Evolutionary conservation across 1,140 invertebrate genomes (phyloP).

Genomic region (Saxidomus purpurata): DNA sequence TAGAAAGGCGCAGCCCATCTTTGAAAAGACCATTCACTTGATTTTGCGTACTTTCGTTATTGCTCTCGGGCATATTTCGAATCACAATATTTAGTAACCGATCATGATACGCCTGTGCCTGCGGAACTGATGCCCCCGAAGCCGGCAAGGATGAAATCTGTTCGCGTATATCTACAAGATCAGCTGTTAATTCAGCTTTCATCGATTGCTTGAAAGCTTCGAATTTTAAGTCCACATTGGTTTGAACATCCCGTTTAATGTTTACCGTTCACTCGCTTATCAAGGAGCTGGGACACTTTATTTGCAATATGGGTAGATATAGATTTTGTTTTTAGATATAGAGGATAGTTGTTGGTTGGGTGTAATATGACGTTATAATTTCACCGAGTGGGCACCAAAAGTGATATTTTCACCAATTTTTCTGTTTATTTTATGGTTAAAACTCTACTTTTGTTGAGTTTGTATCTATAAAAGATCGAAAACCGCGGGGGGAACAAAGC

Average conservation of each 20-base stretch:
- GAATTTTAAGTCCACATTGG: conserved; percentile 13
- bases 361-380: too few species aligned
- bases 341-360: too few species aligned
- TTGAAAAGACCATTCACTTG: conserved; percentile 38
- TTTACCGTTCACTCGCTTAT: conserved; percentile 40
- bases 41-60: too few species aligned
- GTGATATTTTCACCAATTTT: too few species aligned
- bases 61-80: too few species aligned
- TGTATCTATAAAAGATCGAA: too few species aligned
- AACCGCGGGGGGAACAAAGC: too few species aligned
- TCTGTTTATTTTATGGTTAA: too few species aligned
- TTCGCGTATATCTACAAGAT: conserved; percentile 34
- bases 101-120: not conserved
- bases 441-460: too few species aligned
- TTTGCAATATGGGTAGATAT: conserved; percentile 19
- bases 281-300: conserved; percentile 40
- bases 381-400: too few species aligned
- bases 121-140: not conserved
- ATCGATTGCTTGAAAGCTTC: conserved; percentile 38
- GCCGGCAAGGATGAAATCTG: not conserved
- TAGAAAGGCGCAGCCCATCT: conserved; percentile 14
- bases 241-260: conserved; percentile 39
- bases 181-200: conserved; percentile 34
- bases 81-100: conserved; percentile 37
- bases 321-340: too few species aligned